A percentile compares a stretch with the other conserved stretches of the same genome.
Evolutionary conservation across 2,113 vertebrate species (phyloP).

Genomic region (Galemys pyrenaicus): DNA sequence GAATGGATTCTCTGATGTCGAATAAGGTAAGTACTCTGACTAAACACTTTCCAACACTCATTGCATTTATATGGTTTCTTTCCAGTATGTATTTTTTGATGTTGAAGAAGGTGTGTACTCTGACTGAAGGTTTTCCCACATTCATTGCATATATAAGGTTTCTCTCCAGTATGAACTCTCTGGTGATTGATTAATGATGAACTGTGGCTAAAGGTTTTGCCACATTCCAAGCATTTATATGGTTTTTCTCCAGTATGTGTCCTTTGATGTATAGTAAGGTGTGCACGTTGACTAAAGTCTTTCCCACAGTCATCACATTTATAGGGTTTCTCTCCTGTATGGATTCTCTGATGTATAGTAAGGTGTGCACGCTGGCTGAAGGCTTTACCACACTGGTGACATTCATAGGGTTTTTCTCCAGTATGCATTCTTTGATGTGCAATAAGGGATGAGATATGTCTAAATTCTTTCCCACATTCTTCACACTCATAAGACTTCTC

Average conservation of each 20-base stretch:
- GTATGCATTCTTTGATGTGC: constrained; percentile 82
- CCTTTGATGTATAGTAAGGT: constrained; percentile 82
- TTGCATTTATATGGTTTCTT: constrained; percentile 81
- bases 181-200: constrained; percentile 81
- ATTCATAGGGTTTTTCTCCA: constrained; percentile 79
- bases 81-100: constrained; percentile 82
- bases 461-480: constrained; percentile 82
- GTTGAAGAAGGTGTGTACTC: constrained; percentile 77
- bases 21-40: constrained; percentile 77
- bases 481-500: constrained; percentile 82
- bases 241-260: constrained; percentile 81
- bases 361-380: constrained; percentile 82
- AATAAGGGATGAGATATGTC: constrained; percentile 79
- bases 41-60: constrained; percentile 82
- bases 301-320: constrained; percentile 81
- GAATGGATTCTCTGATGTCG: constrained; percentile 81
- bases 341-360: constrained; percentile 80
- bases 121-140: constrained; percentile 82
- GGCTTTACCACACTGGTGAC: constrained; percentile 81
- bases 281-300: constrained; percentile 80
- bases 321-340: constrained; percentile 83
- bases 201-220: constrained; percentile 82
- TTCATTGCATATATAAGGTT: constrained; percentile 80
- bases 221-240: constrained; percentile 79
- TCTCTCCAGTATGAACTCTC: constrained; percentile 81